Conservation (phyloP, 2,113 vertebrate species). For the Macroglossus sobrinus region DNA sequence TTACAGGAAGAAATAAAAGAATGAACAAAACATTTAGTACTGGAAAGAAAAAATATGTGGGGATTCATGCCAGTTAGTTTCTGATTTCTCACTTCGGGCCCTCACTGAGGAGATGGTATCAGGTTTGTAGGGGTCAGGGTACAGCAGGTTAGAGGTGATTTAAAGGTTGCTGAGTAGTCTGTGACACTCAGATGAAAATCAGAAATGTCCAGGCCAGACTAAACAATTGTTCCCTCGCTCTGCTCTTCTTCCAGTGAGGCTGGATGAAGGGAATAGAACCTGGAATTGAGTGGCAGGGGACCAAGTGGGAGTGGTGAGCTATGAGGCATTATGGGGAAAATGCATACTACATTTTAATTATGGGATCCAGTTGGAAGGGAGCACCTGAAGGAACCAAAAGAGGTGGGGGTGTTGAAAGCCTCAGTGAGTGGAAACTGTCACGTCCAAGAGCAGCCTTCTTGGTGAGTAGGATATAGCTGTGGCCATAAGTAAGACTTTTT, state of each 20-base stretch:
- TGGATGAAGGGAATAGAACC: not conserved
- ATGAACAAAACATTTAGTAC: not conserved
- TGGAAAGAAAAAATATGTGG: not conserved
- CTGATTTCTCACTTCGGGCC: not conserved
- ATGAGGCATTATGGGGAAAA: not conserved
- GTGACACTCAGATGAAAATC: not conserved
- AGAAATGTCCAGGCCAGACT: not conserved
- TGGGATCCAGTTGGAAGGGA: not conserved
- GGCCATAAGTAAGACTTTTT: not conserved
- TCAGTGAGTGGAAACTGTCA: not conserved
- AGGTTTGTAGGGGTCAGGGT: too few species aligned
- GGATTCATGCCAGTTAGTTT: not conserved
- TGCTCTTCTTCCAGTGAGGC: not conserved
- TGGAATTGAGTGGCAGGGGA: not conserved
- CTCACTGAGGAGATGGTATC: not conserved
- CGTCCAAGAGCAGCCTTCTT: rapidly evolving
- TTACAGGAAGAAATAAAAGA: not conserved
- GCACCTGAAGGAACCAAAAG: not conserved
- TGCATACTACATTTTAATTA: not conserved
- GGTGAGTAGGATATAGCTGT: rapidly evolving
- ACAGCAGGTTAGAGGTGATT: not conserved
- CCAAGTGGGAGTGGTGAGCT: not conserved
- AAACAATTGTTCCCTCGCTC: too few species aligned
- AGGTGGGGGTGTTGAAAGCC: not conserved
- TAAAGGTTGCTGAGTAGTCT: not conserved